Percentiles rank a stretch among this genome's conserved stretches.
Conservation (phyloP, 2,888 invertebrate genomes). For the Eupithecia exiguata region DNA sequence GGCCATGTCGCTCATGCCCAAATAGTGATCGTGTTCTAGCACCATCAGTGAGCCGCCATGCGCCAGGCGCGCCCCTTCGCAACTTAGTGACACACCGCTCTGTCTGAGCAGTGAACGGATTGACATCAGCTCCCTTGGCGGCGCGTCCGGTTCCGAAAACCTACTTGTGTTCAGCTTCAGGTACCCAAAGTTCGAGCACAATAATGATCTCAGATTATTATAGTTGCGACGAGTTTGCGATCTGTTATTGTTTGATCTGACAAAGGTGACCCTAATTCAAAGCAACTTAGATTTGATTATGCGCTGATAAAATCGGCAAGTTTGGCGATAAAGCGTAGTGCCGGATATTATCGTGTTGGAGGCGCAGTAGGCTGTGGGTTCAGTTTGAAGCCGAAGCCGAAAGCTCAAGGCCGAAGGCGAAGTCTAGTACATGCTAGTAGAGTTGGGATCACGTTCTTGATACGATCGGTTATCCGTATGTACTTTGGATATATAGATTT, state of each 20-base stretch:
- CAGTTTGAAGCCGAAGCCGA: neutral
- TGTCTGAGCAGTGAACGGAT: neutral
- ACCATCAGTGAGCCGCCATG: neutral
- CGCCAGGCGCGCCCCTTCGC: too few species aligned
- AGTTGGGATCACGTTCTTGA: neutral
- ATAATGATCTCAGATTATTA: neutral
- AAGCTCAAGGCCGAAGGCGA: neutral
- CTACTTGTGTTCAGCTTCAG: neutral
- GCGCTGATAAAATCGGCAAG: constrained; percentile 41
- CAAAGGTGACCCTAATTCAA: constrained; percentile 23
- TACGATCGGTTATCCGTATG: neutral
- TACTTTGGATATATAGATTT: neutral
- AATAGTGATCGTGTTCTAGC: neutral
- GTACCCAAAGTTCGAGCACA: neutral
- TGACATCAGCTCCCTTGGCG: neutral
- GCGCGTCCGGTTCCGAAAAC: neutral
- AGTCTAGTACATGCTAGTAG: neutral
- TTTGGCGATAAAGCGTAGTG: constrained; percentile 39
- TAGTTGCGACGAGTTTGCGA: neutral
- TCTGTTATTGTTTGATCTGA: constrained; percentile 16
- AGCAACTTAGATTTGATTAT: constrained; percentile 41
- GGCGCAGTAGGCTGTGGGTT: neutral
- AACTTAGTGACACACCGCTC: neutral
- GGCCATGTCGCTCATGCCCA: neutral
- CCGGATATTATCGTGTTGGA: constrained; percentile 4